A percentile compares a stretch with the other conserved stretches of the same genome.
Conservation (phyloP, 2,888 invertebrate genomes). For the Beris chalybata region DNA sequence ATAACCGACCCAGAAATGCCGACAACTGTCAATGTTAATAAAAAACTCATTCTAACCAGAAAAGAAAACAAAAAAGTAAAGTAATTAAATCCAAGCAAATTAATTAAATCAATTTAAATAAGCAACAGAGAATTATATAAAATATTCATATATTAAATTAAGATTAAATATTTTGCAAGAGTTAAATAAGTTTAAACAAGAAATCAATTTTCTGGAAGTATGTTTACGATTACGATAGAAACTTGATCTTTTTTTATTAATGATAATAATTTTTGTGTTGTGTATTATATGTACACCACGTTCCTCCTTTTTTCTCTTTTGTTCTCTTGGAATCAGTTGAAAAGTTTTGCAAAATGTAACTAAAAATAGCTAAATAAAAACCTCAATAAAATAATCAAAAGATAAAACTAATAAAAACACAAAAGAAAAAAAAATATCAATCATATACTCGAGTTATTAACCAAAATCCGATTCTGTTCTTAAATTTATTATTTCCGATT, state of each 20-base stretch:
- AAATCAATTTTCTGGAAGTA: not conserved
- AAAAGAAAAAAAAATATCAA: not conserved
- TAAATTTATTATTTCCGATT: too few relatives aligned
- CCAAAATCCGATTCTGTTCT: not conserved
- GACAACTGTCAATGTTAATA: constrained; percentile 76
- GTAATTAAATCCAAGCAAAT: constrained; percentile 6
- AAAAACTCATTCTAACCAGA: constrained; percentile 29
- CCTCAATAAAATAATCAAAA: too few relatives aligned
- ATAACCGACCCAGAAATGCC: constrained; percentile 70
- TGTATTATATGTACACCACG: constrained; percentile 19
- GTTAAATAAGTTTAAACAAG: constrained; percentile 11
- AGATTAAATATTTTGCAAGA: constrained; percentile 14
- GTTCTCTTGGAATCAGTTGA: not conserved
- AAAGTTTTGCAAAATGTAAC: too few relatives aligned
- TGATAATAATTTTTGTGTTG: constrained; percentile 12
- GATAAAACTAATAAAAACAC: too few relatives aligned
- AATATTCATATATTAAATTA: constrained; percentile 22
- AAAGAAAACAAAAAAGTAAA: constrained; percentile 17
- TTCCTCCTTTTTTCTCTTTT: not conserved
- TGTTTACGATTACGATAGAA: too few relatives aligned
- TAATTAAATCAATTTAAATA: constrained; percentile 25
- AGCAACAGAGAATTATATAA: constrained; percentile 21
- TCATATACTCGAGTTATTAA: not conserved
- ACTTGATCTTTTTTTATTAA: not conserved
- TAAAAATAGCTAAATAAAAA: too few relatives aligned